phyloP scores from a whole-genome alignment of 2,113 vertebrate genomes.

The Falco punctatus region DNA sequence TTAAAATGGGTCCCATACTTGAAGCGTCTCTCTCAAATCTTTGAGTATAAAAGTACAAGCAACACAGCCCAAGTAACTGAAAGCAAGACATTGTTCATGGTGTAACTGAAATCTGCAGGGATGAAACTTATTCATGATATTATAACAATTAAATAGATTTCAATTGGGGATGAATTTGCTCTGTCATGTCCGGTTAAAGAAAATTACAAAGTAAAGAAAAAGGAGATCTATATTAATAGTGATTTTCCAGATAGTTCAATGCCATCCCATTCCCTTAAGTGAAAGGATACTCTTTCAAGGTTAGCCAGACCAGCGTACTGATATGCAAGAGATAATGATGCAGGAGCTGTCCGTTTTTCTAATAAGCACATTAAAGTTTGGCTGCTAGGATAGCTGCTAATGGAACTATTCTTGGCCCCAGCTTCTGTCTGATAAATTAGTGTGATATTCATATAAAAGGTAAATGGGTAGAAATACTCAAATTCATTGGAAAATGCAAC shows the following conservation, averaged over 20 bases:
- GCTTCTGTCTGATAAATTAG: not conserved
- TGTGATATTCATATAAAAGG: not conserved
- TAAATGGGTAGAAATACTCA: constrained; percentile 12
- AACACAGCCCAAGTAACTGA: not conserved
- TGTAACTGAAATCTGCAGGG: not conserved
- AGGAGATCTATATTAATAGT: not conserved
- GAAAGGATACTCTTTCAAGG: not conserved
- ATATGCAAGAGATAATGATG: not conserved
- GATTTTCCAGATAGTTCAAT: not conserved
- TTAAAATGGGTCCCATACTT: not conserved
- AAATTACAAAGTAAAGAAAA: not conserved
- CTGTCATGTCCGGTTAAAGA: not conserved
- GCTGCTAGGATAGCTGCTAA: constrained; percentile 11
- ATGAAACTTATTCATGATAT: not conserved
- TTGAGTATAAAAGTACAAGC: not conserved
- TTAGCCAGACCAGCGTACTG: not conserved
- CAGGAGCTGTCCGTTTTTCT: constrained; percentile 18
- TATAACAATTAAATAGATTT: not conserved
- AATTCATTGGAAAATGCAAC: not conserved
- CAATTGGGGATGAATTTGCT: not conserved
- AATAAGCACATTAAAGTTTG: constrained; percentile 29
- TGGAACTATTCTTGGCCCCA: constrained; percentile 26
- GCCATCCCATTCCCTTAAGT: not conserved
- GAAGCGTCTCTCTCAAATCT: not conserved
- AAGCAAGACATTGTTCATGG: not conserved